Evolutionary conservation across 2,113 vertebrate species (phyloP), one percentile per base, ranked within the genome.

Genomic region (Pleuronectes platessa): DNA sequence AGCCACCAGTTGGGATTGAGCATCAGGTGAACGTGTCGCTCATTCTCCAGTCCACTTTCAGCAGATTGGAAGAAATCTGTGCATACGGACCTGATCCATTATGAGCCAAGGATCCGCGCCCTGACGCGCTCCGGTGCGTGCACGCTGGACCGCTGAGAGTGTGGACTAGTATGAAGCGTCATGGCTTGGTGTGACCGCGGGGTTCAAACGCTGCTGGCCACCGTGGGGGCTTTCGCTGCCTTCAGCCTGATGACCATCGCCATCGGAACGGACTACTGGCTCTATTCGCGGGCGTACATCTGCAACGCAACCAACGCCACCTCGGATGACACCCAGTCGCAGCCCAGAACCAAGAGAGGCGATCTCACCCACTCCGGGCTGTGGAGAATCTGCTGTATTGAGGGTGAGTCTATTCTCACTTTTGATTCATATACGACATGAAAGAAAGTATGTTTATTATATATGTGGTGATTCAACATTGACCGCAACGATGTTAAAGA

Each of bases 231-330:
- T 92, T 99, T 98, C 88, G 95, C 97, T 69, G 97, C 97, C 81
- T 99, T 99, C 93, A 97, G 97, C 91, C 95, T 99, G 83, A 99
- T 99, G 97, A 96, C 95, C 93, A 98, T 99, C 92, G 97, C 97
- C 88, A 96, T 99, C 85, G 97, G 97, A 81, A 98, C 97, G 88
- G 97, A 98, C 94, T 98, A 98, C 94, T 98, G 97, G 97, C 96
- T 99, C 21, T 98, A 99, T 91, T 97, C 97, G 72, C 95, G 96
- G 89, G 97, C 97, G 62, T 95, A 97, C 92, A 96, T 98, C 91
- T 98, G 97, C 93, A 98, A 98, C 93, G 93, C 92, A 78, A 98
- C 96, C 92, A 98, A 98, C 92, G 88, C 93, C 82, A 95, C 94
- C 69, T 63, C 94, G 83, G 97, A 98, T 78, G 95, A 96, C 20